phyloP scores from a whole-genome alignment of 2,797 vertebrate species.

The Premnoplex brunnescens region DNA sequence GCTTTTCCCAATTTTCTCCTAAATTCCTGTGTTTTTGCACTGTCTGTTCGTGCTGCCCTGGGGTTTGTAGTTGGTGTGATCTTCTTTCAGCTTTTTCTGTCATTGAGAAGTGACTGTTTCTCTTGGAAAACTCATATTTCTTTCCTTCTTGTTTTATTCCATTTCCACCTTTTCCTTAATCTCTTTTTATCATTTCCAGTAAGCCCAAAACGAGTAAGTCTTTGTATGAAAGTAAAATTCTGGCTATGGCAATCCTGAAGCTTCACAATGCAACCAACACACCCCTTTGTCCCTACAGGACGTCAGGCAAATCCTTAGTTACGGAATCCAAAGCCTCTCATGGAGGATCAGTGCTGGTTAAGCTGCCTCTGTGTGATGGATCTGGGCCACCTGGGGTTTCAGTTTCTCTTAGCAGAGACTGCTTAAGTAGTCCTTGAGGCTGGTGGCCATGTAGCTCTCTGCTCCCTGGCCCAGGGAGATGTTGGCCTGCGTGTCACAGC shows the following conservation, averaged over 20 bases:
- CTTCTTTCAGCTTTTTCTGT: background rate
- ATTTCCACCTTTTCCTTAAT: background rate
- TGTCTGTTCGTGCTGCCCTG: background rate
- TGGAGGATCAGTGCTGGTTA: background rate
- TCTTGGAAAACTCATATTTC: background rate
- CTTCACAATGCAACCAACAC: background rate
- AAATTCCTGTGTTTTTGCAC: fast-evolving
- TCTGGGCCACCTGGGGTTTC: background rate
- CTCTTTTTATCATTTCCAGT: background rate
- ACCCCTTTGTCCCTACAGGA: background rate
- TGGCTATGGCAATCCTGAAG: background rate
- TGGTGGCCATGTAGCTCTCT: background rate
- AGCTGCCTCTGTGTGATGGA: background rate
- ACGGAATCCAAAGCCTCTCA: background rate
- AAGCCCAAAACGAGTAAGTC: background rate
- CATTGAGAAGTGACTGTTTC: background rate
- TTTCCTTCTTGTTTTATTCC: background rate
- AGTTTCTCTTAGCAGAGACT: background rate
- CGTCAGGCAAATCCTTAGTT: background rate
- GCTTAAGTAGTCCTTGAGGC: background rate
- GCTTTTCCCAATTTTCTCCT: background rate
- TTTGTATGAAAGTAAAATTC: background rate
- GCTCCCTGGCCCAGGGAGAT: background rate
- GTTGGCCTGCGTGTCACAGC: background rate
- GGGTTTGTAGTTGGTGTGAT: background rate